Conservation (phyloP, 2,797 vertebrate species). For the Myotis planiceps region DNA sequence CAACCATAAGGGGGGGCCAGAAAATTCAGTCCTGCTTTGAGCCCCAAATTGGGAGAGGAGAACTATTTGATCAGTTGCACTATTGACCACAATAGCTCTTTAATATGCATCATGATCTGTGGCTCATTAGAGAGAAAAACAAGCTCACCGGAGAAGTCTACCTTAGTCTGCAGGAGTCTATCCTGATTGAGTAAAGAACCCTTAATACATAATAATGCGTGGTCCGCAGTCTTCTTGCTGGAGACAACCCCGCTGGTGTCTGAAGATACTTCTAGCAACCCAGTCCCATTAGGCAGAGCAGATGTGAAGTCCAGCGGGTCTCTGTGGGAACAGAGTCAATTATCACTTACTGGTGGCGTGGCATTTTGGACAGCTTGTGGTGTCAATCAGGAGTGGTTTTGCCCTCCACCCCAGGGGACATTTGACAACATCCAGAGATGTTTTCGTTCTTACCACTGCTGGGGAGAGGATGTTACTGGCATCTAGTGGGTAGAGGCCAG, state of each 20-base stretch:
- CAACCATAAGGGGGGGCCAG: background rate
- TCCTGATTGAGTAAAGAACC: background rate
- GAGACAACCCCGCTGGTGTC: background rate
- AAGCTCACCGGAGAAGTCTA: background rate
- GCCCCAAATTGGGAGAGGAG: background rate
- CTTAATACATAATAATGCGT: background rate
- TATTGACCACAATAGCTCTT: background rate
- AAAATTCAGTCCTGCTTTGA: background rate
- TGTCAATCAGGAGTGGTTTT: background rate
- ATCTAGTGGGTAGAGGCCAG: background rate
- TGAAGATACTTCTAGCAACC: background rate
- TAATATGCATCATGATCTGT: background rate
- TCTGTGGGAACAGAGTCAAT: conserved; percentile 15
- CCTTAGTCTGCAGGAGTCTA: background rate
- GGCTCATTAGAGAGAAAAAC: background rate
- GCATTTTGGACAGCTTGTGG: conserved; percentile 15
- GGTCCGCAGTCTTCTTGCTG: background rate
- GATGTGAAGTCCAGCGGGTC: background rate
- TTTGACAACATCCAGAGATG: background rate
- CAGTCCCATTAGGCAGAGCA: background rate
- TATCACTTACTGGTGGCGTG: background rate
- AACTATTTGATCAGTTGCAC: background rate
- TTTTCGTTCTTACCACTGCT: background rate
- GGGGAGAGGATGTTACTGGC: background rate
- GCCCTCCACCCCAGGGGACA: background rate